Percentiles rank a stretch among this genome's conserved stretches.
phyloP scores from a whole-genome alignment of 1,140 invertebrate species.

The Lepidurus packardi region DNA sequence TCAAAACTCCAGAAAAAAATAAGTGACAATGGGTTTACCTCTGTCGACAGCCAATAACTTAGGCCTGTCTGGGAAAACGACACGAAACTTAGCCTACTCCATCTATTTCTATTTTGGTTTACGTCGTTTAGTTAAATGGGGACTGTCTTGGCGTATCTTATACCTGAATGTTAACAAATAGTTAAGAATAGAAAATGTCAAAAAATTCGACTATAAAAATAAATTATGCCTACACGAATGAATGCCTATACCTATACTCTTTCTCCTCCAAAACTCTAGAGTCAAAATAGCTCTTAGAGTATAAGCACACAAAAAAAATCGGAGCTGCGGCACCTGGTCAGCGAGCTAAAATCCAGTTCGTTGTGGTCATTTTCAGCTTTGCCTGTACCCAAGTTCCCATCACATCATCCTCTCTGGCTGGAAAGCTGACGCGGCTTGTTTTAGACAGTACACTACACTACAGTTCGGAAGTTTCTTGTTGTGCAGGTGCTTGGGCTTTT shows the following conservation, averaged over 20 bases:
- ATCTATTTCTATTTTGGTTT: not conserved
- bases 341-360: not conserved
- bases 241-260: too few relatives aligned
- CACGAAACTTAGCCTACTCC: not conserved
- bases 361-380: not conserved
- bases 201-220: not conserved
- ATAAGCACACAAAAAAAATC: not conserved
- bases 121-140: not conserved
- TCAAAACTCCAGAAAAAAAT: not conserved
- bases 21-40: not conserved
- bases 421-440: too few relatives aligned
- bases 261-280: too few relatives aligned
- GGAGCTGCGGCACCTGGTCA: not conserved
- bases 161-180: not conserved
- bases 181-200: not conserved
- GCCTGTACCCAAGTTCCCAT: not conserved
- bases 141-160: not conserved
- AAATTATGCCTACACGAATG: not conserved
- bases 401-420: too few relatives aligned
- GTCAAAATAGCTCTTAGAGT: too few relatives aligned
- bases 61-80: not conserved
- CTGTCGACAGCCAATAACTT: not conserved
- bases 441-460: too few relatives aligned
- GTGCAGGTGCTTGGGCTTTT: conserved; percentile 5
- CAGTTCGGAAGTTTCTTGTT: not conserved